Conservation (phyloP, 2,113 vertebrate species). For the Macquaria ambigua region DNA sequence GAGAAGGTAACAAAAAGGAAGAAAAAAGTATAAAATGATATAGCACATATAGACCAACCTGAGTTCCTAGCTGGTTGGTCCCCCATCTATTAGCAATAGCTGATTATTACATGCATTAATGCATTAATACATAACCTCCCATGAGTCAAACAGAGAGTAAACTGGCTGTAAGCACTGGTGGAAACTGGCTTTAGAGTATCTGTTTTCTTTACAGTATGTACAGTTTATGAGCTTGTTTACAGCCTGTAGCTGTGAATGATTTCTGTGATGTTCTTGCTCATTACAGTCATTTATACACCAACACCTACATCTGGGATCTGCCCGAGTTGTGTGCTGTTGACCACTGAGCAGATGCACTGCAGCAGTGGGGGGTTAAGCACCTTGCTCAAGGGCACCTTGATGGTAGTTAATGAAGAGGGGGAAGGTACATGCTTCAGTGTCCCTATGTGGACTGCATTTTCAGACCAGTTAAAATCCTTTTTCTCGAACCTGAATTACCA, state of each 20-base stretch:
- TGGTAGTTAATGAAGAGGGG: conserved; percentile 15
- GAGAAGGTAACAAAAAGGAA: background rate
- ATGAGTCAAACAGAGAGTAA: background rate
- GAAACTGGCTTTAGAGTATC: background rate
- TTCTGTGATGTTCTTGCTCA: conserved; percentile 17
- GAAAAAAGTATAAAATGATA: no score
- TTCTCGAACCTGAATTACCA: background rate
- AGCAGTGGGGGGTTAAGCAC: conserved; percentile 54
- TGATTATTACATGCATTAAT: background rate
- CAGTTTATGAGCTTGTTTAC: background rate
- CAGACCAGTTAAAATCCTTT: background rate
- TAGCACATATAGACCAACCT: no score
- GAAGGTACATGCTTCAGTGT: background rate
- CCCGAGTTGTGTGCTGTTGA: conserved; percentile 26
- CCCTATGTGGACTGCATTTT: background rate
- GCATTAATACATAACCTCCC: background rate
- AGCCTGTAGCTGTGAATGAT: conserved; percentile 1
- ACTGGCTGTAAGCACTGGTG: background rate
- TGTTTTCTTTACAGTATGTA: background rate
- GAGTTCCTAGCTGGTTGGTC: background rate
- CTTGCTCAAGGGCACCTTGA: conserved; percentile 69
- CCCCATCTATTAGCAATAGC: background rate
- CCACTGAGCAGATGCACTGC: conserved; percentile 58
- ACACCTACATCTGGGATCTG: conserved; percentile 19
- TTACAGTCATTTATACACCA: conserved; percentile 23